Evolutionary conservation across 2,113 vertebrate species (phyloP), one percentile per base, ranked within the genome.

Genomic region (Rhinogobius similis): DNA sequence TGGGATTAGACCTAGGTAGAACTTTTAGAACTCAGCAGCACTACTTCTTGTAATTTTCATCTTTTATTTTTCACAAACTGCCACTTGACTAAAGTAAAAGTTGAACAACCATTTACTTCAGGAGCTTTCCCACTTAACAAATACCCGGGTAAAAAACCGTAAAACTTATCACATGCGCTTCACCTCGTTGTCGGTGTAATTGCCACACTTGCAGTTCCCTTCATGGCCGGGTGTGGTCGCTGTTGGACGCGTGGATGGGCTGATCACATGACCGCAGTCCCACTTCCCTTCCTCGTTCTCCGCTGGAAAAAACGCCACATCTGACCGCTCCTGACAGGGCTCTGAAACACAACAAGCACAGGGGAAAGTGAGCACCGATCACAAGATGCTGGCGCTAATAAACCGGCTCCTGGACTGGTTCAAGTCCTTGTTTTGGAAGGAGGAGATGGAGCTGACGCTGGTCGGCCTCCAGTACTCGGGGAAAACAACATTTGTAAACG

Each of bases 401-500:
- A 94, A 94, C 86, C 91, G 93, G 82, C 89, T 96, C 76, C 67
- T 96, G 88, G 95, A 96, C 91, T 96, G 95, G 95, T 92, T 96
- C 77, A 93, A 85, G 86, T 91, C 95, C 41, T 87, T 96, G 43
- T 95, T 96, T 68, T 96, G 95, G 95, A 96, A 95, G 85, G 95
- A 96, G 84, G 95, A 96, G 91, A 96, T 96, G 95, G 95, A 96
- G 92, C 89, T 96, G 76, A 96, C 95, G 12, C 89, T 96, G 77
- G 95, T 95, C 73, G 95, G 95, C 73, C 93, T 96, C 80, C 95
- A 96, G 84, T 95, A 95, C 83, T 96, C 95, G 29, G 95, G 95
- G 55, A 96, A 96, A 93, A 96, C 95, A 58, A 95, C 95, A 81
- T 95, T 96, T 87, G 94, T 96, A 75, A 96, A 95, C 89, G 95